Base-by-base conservation (phyloP, 2,113 vertebrate genomes). In the Craseonycteris thonglongyai region DNA sequence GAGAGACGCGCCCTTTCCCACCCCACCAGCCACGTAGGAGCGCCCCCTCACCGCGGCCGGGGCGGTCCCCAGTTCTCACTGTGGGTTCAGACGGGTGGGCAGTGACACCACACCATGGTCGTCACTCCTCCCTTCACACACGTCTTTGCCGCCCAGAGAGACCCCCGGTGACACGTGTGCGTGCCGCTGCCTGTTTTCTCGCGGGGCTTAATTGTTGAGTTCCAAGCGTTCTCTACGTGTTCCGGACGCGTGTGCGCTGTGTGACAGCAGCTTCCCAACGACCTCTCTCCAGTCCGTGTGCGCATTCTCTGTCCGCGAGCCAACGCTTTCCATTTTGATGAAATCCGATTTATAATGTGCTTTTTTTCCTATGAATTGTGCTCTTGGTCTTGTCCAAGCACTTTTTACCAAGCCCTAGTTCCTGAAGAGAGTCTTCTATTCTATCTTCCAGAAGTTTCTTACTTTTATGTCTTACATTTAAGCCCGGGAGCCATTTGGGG, bases 121-220 rank as follows among this genome's bases (percentile, higher is more conserved):
- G 49, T 49, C 11, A 1, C 22, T 26, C 40, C 24, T 30, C 18
- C 59, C 59, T 42, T 21, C 47, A 21, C 3, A 1, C 21, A 6
- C 3, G 9, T 7, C 7, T 13, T 2, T 1, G 3, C 15, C 24
- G 0, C 7, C 14, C 4, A 0, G 7, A 33, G 0, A 3, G 14
- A 6, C 35, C 19, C 35, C 0, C 1, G 6, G 9, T 26, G 79
- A 40, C 49, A 63, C 0, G 1, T 21, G 11, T 42, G 14, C 47
- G 11, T 2, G 1, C 14, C 1, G 9, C 78, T 12, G 26, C 26
- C 38, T 13, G 2, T 7, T 59, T n/a, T 49, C 59, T n/a, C 6
- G 6, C 0, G 1, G 14, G 13, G 13, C 35, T 11, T 19, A 2
- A 19, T 1, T 12, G 42, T 22, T 26, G 30, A 12, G 38, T 35